Evolutionary conservation across 1,140 invertebrate species (phyloP).

Genomic region (Mya arenaria): DNA sequence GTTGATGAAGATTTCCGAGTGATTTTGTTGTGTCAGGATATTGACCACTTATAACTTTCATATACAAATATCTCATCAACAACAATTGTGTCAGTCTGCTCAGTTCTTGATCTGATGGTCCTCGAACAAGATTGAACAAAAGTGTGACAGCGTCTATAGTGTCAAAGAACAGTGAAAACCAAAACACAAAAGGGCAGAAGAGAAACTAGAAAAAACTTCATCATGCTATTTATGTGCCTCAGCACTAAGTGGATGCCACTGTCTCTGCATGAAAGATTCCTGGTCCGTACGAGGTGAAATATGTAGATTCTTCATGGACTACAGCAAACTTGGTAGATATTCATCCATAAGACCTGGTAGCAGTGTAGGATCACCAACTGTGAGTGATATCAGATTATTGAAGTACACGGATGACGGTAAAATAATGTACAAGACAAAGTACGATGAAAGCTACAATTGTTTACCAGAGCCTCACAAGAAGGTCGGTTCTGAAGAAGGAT

Average conservation of each 20-base stretch:
- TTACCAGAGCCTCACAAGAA: background rate
- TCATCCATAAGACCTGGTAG: slow-evolving; percentile 43
- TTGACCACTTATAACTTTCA: no score
- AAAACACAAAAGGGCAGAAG: background rate
- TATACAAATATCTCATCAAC: no score
- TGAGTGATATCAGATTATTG: slow-evolving; percentile 27
- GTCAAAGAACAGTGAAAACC: background rate
- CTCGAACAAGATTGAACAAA: no score
- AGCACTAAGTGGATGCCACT: background rate
- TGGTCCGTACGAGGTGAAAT: slow-evolving; percentile 29
- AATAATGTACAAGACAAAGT: background rate
- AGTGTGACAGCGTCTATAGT: slow-evolving; percentile 24
- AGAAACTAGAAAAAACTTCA: background rate
- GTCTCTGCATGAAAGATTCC: background rate
- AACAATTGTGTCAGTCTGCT: no score
- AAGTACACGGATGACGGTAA: background rate
- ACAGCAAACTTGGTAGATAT: slow-evolving; percentile 16
- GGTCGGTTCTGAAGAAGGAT: background rate
- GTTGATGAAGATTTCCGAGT: no score
- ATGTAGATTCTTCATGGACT: slow-evolving; percentile 25
- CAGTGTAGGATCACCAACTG: background rate
- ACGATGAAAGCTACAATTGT: background rate
- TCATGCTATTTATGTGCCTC: background rate
- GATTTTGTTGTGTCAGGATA: no score
- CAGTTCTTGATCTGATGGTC: no score